These are phyloP conservation scores for Callipepla californica DNA, from an alignment of 2,113 vertebrate species.

Conservation along the genomic window DNA sequence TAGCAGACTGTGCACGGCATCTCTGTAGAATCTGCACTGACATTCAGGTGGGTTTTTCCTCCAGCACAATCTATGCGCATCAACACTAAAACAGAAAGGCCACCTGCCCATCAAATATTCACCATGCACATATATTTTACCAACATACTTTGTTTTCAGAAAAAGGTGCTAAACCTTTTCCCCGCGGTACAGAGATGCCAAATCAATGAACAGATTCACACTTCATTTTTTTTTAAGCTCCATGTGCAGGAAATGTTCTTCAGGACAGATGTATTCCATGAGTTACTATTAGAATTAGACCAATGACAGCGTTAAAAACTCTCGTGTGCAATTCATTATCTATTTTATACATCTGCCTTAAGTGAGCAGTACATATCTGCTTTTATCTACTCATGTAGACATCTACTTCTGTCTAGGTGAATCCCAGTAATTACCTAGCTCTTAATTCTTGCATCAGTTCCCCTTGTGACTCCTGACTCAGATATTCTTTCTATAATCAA, in stretches of 20 bases:
- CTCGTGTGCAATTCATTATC: background rate
- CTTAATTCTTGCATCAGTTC: background rate
- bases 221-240: background rate
- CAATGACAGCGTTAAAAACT: background rate
- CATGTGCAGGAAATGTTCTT: background rate
- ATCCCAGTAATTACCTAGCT: background rate
- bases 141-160: constrained; percentile 28
- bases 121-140: background rate
- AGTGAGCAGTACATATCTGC: background rate
- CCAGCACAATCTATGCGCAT: constrained; percentile 40
- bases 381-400: background rate
- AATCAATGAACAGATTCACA: constrained; percentile 34
- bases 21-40: constrained; percentile 50
- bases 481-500: background rate
- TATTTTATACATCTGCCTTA: background rate
- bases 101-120: constrained; percentile 62
- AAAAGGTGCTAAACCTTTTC: constrained; percentile 52
- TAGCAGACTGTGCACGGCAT: constrained; percentile 49
- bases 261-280: background rate
- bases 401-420: background rate
- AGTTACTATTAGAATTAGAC: background rate
- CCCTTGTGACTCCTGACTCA: background rate
- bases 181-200: background rate
- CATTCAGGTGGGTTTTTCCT: constrained; percentile 71
- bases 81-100: constrained; percentile 67